Conservation (phyloP, 1,140 invertebrate species). For the Philopotamus ludificatus region DNA sequence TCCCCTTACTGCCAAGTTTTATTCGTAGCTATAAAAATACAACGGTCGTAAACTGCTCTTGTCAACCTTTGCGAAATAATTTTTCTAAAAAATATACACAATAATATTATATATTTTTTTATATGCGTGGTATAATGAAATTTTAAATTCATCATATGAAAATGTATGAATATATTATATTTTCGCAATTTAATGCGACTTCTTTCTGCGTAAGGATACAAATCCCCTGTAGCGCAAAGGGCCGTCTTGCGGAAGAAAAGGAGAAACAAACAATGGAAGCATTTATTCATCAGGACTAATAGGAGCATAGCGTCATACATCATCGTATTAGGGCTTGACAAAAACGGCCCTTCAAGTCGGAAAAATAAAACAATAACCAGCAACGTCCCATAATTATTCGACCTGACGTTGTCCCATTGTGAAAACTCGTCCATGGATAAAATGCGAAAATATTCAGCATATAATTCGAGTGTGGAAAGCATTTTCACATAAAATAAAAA, state of each 20-base stretch:
- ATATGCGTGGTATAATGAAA: too few relatives aligned
- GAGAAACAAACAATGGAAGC: slow-evolving; percentile 28
- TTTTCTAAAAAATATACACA: too few relatives aligned
- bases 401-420: too few relatives aligned
- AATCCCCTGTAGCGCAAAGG: background rate
- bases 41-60: too few relatives aligned
- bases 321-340: slow-evolving; percentile 34
- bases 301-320: slow-evolving; percentile 30
- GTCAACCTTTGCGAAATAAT: too few relatives aligned
- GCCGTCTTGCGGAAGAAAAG: background rate
- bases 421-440: too few relatives aligned
- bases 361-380: slow-evolving; percentile 34
- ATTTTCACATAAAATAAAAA: too few relatives aligned
- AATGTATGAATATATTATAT: background rate
- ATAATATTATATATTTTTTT: too few relatives aligned
- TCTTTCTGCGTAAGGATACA: background rate
- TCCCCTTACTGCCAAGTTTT: too few relatives aligned
- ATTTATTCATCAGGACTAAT: slow-evolving; percentile 35
- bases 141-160: background rate
- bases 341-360: slow-evolving; percentile 21
- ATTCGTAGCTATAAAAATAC: too few relatives aligned
- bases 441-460: too few relatives aligned
- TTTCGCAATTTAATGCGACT: background rate
- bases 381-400: slow-evolving; percentile 24
- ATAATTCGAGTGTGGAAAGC: too few relatives aligned